These are phyloP conservation scores for Drosophila helvetica DNA, from an alignment of 2,888 invertebrate species.

Conservation along the genomic window DNA sequence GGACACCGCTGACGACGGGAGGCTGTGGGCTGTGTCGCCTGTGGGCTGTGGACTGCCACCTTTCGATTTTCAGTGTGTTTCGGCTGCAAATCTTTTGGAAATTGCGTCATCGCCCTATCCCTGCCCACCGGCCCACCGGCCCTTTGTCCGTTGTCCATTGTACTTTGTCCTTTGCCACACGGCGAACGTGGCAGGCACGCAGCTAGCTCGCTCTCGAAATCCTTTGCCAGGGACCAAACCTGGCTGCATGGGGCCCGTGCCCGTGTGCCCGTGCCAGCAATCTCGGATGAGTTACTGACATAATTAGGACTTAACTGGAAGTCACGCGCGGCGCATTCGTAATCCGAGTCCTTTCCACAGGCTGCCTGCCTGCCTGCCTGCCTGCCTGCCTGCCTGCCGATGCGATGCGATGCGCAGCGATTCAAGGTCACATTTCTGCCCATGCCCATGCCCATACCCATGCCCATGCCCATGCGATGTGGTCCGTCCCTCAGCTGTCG, in stretches of 20 bases:
- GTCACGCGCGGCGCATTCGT: constrained; percentile 78
- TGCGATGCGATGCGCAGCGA: neutral
- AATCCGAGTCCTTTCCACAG: constrained; percentile 54
- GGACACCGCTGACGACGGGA: constrained; percentile 22
- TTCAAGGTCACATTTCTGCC: constrained; percentile 46
- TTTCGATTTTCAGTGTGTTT: constrained; percentile 46
- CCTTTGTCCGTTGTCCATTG: too few species aligned
- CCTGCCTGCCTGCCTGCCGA: constrained; percentile 17
- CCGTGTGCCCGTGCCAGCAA: constrained; percentile 44
- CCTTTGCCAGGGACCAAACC: constrained; percentile 9
- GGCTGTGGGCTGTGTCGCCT: neutral
- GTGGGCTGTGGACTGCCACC: constrained; percentile 35
- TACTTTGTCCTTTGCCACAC: constrained; percentile 8
- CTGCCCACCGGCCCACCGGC: too few species aligned
- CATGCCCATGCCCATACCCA: too few species aligned
- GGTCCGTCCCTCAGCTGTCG: constrained; percentile 28
- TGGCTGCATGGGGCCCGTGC: constrained; percentile 5
- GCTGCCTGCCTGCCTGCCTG: constrained; percentile 19
- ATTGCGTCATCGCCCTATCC: constrained; percentile 71
- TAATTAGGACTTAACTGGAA: constrained; percentile 80
- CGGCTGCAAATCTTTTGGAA: constrained; percentile 68
- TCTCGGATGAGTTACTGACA: constrained; percentile 78
- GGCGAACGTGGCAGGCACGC: constrained; percentile 78
- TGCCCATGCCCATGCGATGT: too few species aligned
- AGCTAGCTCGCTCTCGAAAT: constrained; percentile 48